A percentile compares a stretch with the other conserved stretches of the same genome.
phyloP scores from a whole-genome alignment of 2,888 invertebrate genomes.

The Drosophila falleni region DNA sequence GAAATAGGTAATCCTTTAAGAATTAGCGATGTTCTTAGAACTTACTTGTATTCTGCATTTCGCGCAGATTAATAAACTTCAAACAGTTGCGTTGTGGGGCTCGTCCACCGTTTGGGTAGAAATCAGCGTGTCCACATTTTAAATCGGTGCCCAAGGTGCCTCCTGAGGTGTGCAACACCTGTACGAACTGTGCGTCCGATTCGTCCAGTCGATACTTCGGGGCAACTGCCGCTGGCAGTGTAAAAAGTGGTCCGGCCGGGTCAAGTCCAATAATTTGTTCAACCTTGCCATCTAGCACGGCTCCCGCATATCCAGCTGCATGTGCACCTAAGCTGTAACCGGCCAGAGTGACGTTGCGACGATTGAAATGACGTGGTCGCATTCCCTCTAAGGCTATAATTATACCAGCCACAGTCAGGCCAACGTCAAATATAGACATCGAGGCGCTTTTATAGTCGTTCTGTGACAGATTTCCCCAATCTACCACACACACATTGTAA shows the following conservation, averaged over 20 bases:
- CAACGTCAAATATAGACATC: constrained; percentile 84
- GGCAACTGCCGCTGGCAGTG: constrained; percentile 82
- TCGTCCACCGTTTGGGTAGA: constrained; percentile 84
- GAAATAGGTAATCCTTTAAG: background rate
- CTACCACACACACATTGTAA: constrained; percentile 84
- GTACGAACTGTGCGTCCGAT: constrained; percentile 83
- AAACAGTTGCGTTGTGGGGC: constrained; percentile 83
- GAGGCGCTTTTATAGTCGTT: constrained; percentile 83
- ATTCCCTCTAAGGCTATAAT: constrained; percentile 81
- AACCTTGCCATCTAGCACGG: constrained; percentile 77
- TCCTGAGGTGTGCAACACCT: constrained; percentile 84
- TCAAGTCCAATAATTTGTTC: constrained; percentile 85
- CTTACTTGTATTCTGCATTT: constrained; percentile 82
- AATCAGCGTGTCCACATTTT: constrained; percentile 84
- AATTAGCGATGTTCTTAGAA: background rate
- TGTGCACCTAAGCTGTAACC: constrained; percentile 85
- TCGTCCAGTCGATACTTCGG: constrained; percentile 80
- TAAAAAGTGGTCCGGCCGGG: constrained; percentile 85
- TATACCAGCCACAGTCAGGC: constrained; percentile 83
- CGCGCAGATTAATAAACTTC: constrained; percentile 70
- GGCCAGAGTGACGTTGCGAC: constrained; percentile 82
- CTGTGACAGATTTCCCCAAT: constrained; percentile 83
- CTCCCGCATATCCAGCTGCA: constrained; percentile 84
- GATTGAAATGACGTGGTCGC: constrained; percentile 69
- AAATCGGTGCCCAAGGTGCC: constrained; percentile 82